A percentile compares a stretch with the other conserved stretches of the same genome.
These are phyloP conservation scores for Hirudinaria manillensis DNA, from an alignment of 2,888 invertebrate genomes.

Conservation along the genomic window DNA sequence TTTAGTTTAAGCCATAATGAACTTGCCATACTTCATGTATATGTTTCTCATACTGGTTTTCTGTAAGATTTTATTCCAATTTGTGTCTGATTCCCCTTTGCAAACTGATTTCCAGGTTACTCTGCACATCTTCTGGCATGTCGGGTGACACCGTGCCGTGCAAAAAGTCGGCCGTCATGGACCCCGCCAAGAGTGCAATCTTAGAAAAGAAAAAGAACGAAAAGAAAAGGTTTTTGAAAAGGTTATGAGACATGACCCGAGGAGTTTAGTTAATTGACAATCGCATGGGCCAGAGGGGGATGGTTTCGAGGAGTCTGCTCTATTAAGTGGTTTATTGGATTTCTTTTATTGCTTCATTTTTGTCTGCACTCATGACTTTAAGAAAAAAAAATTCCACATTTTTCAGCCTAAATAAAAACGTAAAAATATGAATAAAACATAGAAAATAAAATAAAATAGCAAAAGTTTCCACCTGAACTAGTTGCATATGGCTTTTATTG, in stretches of 20 bases:
- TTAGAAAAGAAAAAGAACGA: constrained; percentile 68
- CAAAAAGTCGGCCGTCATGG: constrained; percentile 7
- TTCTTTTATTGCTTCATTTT: constrained; percentile 6
- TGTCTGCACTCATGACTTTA: not conserved
- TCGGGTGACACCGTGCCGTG: not conserved
- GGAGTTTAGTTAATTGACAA: constrained; percentile 3
- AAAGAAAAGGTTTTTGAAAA: constrained; percentile 75
- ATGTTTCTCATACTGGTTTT: not conserved
- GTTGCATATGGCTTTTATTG: no score
- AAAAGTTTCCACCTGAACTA: not conserved
- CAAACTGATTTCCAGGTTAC: not conserved
- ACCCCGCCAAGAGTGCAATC: not conserved
- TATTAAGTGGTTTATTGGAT: constrained; percentile 5
- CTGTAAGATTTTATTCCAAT: not conserved
- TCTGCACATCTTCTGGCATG: not conserved
- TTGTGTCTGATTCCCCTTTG: not conserved
- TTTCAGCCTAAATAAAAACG: not conserved
- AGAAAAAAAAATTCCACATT: not conserved
- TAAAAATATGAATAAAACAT: not conserved
- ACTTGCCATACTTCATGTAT: constrained; percentile 30
- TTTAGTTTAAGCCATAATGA: constrained; percentile 39
- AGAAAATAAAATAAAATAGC: constrained; percentile 8
- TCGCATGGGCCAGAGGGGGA: not conserved
- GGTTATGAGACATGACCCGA: constrained; percentile 64
- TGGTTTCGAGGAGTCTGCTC: not conserved